Percentiles rank a stretch among this genome's conserved stretches.
phyloP scores from a whole-genome alignment of 2,888 invertebrate genomes.

The Folsomia manolachei region DNA sequence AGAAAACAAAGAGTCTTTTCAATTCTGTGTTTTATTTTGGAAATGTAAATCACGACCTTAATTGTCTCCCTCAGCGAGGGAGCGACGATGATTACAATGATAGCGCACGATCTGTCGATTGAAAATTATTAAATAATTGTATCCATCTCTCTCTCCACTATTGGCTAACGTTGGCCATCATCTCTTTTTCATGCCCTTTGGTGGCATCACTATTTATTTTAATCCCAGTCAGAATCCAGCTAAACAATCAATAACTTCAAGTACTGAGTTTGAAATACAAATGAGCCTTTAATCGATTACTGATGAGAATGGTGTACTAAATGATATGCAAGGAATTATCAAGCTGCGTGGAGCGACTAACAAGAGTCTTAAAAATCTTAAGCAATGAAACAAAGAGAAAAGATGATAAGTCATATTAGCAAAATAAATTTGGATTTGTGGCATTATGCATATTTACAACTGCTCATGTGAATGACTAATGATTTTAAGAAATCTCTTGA shows the following conservation, averaged over 20 bases:
- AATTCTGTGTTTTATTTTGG: neutral
- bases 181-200: no score
- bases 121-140: neutral
- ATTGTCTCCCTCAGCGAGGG: slow-evolving; percentile 32
- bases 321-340: neutral
- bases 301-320: neutral
- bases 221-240: neutral
- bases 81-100: slow-evolving; percentile 18
- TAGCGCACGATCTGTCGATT: slow-evolving; percentile 2
- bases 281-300: neutral
- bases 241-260: neutral
- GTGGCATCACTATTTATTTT: neutral
- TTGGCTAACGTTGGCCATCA: no score
- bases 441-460: no score
- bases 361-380: no score
- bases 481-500: no score
- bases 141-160: neutral
- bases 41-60: slow-evolving; percentile 37
- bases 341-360: no score
- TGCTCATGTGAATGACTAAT: no score
- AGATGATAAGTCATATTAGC: no score
- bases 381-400: no score
- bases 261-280: neutral
- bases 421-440: no score
- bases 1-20: slow-evolving; percentile 13